Evolutionary conservation across 2,888 invertebrate species (phyloP), one percentile per base, ranked within the genome.

Genomic region (Pantelozetes paolii): DNA sequence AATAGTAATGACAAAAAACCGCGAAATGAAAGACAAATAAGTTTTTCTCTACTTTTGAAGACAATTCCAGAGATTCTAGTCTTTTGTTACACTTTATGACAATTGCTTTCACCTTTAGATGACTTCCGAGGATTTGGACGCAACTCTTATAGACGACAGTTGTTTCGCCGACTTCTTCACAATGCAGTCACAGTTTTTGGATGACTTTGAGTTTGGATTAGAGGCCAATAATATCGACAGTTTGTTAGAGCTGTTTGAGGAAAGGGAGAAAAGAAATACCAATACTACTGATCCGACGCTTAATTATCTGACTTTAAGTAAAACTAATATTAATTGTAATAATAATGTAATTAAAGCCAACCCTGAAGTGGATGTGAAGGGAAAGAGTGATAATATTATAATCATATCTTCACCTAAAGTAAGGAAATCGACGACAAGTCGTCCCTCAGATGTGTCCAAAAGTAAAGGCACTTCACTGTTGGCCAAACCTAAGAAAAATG

Each of bases 151-250:
- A 3, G 67, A 67, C 67, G 67, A 67, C 40, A 67, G 20, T 20
- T 30, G 32, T 2, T 67, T 67, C 40, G 67, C 23, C 23, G 67
- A 67, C 23, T 36, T 67, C 36, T 67, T 67, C 40, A 67, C 67
- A 40, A 36, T 67, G 36, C 67, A 67, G 32, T 67, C 67, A 42
- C 67, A 67, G 23, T 40, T 42, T 67, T 67, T 67, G 67, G 42
- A 67, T 67, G 67, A 67, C 42, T 67, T 67, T 11, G 67, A 67
- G 42, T 67, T 67, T 23, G 67, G 67, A n/a, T 67, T 67, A 67
- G 67, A 67, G 13, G 67, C 67, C 40, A 67, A 36, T 59, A 36
- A 67, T 42, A 67, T 67, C 67, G 67, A 67, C 36, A 67, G 36
- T 42, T 36, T 67, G 13, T 40, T 67, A 40, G 67, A 67, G 11